Conservation (phyloP, 2,113 vertebrate genomes). For the Leucopsar rothschildi region DNA sequence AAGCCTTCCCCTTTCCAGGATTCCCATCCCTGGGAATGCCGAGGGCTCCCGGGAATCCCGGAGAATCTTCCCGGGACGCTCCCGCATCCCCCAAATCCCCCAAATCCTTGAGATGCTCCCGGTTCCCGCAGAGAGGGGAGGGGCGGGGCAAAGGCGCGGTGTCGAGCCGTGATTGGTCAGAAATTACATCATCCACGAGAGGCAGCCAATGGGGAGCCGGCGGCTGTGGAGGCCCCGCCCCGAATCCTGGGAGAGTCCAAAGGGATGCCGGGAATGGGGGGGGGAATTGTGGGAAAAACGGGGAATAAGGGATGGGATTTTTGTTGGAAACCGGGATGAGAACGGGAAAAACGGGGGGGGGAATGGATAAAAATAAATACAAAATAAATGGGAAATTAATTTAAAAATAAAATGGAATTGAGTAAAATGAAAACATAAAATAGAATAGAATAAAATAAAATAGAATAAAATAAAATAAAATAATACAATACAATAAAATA, state of each 20-base stretch:
- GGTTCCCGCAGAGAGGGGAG: neutral
- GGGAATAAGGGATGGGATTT: too few species aligned
- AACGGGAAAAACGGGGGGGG: too few species aligned
- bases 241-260: neutral
- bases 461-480: too few species aligned
- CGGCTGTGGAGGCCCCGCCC: accelerated
- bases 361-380: too few species aligned
- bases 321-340: too few species aligned
- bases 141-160: neutral
- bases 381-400: too few species aligned
- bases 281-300: too few species aligned
- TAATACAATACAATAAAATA: too few species aligned
- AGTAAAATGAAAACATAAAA: too few species aligned
- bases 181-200: neutral
- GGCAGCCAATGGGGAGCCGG: accelerated
- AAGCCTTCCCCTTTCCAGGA: neutral
- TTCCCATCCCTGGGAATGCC: neutral
- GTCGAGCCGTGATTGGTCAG: neutral
- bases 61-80: neutral
- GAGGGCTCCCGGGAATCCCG: neutral
- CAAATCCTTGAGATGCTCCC: neutral
- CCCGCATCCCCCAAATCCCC: neutral
- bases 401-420: too few species aligned
- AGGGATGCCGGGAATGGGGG: too few species aligned
- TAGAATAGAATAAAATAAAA: too few species aligned